These are phyloP conservation scores for Brienomyrus brachyistius DNA, from an alignment of 2,113 vertebrate genomes.

Conservation along the genomic window DNA sequence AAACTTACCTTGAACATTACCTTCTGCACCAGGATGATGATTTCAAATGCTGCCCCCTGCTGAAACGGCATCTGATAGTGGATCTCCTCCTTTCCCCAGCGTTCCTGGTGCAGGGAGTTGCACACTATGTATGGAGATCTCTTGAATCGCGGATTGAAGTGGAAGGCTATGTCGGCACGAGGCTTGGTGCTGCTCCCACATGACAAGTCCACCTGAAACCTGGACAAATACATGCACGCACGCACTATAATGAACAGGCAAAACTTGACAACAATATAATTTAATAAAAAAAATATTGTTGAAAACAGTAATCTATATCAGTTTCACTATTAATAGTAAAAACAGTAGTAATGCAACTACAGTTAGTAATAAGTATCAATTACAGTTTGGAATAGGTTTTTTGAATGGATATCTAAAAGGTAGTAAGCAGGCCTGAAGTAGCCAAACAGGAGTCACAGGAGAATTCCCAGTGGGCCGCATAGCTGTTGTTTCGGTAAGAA, in stretches of 20 bases:
- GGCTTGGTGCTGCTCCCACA: conserved; percentile 78
- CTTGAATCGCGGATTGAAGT: conserved; percentile 84
- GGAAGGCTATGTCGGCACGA: conserved; percentile 82
- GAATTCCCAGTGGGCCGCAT: neutral
- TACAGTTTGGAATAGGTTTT: neutral
- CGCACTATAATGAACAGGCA: neutral
- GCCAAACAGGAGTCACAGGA: neutral
- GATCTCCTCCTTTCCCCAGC: conserved; percentile 83
- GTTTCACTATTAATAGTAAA: neutral
- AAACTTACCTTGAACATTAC: conserved; percentile 79
- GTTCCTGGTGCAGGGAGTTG: conserved; percentile 70
- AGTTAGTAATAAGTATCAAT: neutral
- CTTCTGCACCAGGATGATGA: conserved; percentile 68
- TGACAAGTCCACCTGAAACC: conserved; percentile 88
- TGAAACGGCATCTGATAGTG: conserved; percentile 69
- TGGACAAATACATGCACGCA: conserved; percentile 30
- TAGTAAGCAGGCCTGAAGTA: neutral
- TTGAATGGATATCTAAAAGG: neutral
- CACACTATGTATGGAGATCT: conserved; percentile 68
- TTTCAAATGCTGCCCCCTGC: conserved; percentile 68
- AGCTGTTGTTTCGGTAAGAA: neutral
- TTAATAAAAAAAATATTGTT: neutral
- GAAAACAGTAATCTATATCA: neutral
- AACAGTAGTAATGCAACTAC: neutral
- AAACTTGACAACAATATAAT: neutral